These are phyloP conservation scores for Siphamia tubifer DNA, from an alignment of 2,113 vertebrate genomes.

Conservation along the genomic window DNA sequence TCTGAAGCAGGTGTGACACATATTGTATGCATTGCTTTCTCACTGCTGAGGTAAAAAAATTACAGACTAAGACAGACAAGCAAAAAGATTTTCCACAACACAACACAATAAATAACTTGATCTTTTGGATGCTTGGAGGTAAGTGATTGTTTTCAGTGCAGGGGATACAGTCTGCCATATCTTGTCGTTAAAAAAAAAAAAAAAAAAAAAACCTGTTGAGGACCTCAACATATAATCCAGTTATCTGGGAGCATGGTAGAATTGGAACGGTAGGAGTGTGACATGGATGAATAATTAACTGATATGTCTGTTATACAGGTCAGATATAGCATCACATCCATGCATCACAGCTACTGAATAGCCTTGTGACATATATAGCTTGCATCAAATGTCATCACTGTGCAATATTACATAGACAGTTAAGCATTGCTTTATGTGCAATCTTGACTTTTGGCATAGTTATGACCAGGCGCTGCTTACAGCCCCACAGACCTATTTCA, in stretches of 20 bases:
- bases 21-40: slow-evolving; percentile 47
- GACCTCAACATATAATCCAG: background rate
- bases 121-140: slow-evolving; percentile 84
- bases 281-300: background rate
- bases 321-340: slow-evolving; percentile 2
- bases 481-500: background rate
- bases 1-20: slow-evolving; percentile 81
- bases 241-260: background rate
- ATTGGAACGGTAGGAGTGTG: background rate
- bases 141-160: slow-evolving; percentile 87
- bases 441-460: background rate
- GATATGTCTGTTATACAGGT: background rate
- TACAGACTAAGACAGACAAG: slow-evolving; percentile 82
- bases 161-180: slow-evolving; percentile 83
- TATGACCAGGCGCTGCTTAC: background rate
- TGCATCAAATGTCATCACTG: background rate
- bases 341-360: background rate
- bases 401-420: background rate
- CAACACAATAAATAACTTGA: slow-evolving; percentile 58
- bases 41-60: slow-evolving; percentile 79
- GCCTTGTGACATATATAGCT: background rate
- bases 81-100: slow-evolving; percentile 60
- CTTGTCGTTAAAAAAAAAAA: background rate
- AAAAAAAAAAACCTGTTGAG: background rate
- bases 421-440: background rate